Percentiles rank a stretch among this genome's conserved stretches.
These are phyloP conservation scores for Porites divaricata DNA, from an alignment of 92 coral and sea anemone genomes.

Conservation along the genomic window DNA sequence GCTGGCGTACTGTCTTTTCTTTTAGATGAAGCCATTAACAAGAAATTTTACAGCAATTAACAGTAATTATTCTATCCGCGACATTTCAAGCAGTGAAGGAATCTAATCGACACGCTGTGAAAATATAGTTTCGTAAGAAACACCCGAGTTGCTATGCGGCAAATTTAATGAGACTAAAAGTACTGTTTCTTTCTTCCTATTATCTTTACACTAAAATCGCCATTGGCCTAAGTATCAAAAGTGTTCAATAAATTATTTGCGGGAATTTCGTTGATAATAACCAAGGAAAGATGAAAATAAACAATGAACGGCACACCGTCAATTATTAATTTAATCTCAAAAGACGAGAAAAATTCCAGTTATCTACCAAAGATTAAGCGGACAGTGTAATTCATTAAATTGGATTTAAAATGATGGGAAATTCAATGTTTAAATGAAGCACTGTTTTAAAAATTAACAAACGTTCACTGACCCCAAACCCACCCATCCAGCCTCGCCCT, in stretches of 20 bases:
- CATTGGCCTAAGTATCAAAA: constrained; percentile 1
- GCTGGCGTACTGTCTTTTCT: constrained; percentile 16
- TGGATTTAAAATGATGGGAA: too few species aligned
- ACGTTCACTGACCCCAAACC: too few species aligned
- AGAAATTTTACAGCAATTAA: constrained; percentile 12
- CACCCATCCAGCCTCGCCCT: too few species aligned
- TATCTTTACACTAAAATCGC: background rate
- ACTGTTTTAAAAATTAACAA: too few species aligned
- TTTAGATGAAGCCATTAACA: constrained; percentile 9
- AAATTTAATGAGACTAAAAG: background rate
- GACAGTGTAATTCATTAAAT: too few species aligned
- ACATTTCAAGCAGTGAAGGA: background rate
- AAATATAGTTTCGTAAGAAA: background rate
- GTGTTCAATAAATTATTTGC: constrained; percentile 20
- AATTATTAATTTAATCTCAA: background rate
- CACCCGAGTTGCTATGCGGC: background rate
- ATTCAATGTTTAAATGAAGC: too few species aligned
- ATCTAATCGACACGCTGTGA: constrained; percentile 4
- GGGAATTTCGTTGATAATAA: background rate
- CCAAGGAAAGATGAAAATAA: background rate
- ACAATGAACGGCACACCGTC: background rate
- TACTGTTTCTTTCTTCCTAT: background rate
- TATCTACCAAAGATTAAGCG: background rate
- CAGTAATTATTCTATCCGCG: background rate
- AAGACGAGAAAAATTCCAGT: background rate